Conservation (phyloP, 2,888 invertebrate species). For the Glyphotaelius pellucidus region DNA sequence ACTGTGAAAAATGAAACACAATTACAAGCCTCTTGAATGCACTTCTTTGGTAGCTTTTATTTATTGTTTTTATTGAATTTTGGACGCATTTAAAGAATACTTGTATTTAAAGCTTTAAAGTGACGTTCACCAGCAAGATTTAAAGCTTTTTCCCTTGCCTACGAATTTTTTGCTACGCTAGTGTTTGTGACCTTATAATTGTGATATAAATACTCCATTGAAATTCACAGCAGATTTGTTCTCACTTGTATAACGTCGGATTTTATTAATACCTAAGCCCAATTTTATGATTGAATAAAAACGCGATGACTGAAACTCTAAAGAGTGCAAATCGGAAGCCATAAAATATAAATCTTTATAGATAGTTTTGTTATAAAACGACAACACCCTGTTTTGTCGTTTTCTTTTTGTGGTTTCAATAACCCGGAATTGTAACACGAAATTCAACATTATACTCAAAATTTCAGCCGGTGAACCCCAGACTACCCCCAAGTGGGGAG, state of each 20-base stretch:
- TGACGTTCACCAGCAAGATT: neutral
- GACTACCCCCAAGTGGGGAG: neutral
- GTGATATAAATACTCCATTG: neutral
- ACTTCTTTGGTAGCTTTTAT: neutral
- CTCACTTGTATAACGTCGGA: neutral
- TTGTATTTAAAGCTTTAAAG: neutral
- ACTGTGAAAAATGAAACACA: too few relatives aligned
- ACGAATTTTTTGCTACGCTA: too few relatives aligned
- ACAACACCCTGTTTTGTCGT: conserved; percentile 21
- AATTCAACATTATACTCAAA: conserved; percentile 36
- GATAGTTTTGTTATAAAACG: neutral
- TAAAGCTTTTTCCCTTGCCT: neutral
- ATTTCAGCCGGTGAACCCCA: conserved; percentile 29
- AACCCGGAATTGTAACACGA: conserved; percentile 36
- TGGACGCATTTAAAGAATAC: neutral
- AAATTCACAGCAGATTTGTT: neutral
- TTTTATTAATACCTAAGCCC: too few relatives aligned
- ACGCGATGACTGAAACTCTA: neutral
- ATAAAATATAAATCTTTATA: neutral
- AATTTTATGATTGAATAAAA: too few relatives aligned
- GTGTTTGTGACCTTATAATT: neutral
- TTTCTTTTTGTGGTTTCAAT: conserved; percentile 24
- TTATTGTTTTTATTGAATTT: neutral
- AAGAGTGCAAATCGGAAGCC: neutral
- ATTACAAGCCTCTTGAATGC: too few relatives aligned